Conservation (phyloP, 1,140 invertebrate species). For the Cylas formicarius region DNA sequence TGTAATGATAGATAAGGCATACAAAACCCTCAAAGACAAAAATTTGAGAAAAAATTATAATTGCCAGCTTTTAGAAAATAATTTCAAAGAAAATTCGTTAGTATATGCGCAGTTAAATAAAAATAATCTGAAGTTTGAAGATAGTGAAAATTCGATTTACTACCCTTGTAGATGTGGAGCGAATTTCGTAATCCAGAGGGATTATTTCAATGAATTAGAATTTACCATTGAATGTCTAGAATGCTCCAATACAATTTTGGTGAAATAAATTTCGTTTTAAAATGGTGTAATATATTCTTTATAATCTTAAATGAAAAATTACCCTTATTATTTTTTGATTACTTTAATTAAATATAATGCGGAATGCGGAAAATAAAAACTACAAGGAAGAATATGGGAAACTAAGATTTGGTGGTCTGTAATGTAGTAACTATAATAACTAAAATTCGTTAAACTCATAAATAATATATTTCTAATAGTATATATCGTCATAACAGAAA, state of each 20-base stretch:
- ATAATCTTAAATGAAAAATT: no score
- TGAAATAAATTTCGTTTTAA: no score
- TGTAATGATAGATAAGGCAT: conserved; percentile 53
- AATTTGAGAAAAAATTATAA: conserved; percentile 53
- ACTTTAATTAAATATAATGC: no score
- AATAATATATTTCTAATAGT: no score
- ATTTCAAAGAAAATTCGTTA: conserved; percentile 47
- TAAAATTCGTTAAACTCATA: no score
- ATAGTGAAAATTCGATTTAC: conserved; percentile 40
- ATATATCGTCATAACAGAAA: no score
- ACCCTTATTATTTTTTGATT: no score
- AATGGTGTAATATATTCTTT: no score
- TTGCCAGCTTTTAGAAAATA: conserved; percentile 43
- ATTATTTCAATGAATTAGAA: conserved; percentile 42
- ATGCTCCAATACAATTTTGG: conserved; percentile 56
- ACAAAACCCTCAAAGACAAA: conserved; percentile 52
- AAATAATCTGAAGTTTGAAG: conserved; percentile 36
- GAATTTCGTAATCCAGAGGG: conserved; percentile 47
- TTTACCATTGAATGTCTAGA: conserved; percentile 54
- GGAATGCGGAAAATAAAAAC: no score
- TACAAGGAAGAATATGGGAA: no score
- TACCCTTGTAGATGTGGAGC: conserved; percentile 61
- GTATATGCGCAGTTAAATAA: conserved; percentile 51
- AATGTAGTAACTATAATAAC: no score
- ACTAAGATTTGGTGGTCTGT: no score